Evolutionary conservation across 2,113 vertebrate genomes (phyloP), one percentile per base, ranked within the genome.

Genomic region (Poeciliopsis turrubarensis): DNA sequence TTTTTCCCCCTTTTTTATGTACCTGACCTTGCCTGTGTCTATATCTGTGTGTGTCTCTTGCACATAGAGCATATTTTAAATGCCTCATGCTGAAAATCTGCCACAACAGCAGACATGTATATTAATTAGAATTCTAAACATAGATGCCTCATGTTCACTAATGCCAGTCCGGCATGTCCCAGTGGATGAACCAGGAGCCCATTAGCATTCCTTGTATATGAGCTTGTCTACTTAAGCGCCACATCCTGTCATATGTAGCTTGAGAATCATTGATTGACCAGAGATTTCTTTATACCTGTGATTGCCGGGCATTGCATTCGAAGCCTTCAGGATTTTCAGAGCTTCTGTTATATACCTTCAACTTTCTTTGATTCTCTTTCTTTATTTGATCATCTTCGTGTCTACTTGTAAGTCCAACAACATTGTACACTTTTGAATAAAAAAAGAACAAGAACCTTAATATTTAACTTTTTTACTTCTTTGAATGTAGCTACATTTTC

Each of bases 71-170:
- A 81, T 76, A 25, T 70, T 86, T 71, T 73, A 37, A 80, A 34
- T 65, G 75, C 72, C 78, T 57, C 68, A 70, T 65, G 32, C 65
- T 73, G 72, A 83, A 76, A 89, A 77, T 78, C 71, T 78, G 85
- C 69, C 75, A 70, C 22, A 26, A 64, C 72, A 80, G 75, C 75
- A 73, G 79, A 74, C 68, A 69, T 57, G 70, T 77, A 65, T 85
- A 78, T 85, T 82, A 85, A 89, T 90, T 87, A 68, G 67, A 78
- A 81, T 77, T 87, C 81, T 80, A 84, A 83, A 83, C 86, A 71
- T 78, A 75, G 66, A 74, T 41, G 47, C 66, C 44, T 79, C 66
- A 65, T 86, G 84, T 87, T 74, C 73, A 41, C 78, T 82, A 75
- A 85, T 78, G 76, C 78, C 80, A 79, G 41, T 85, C 71, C 70